Conservation (phyloP, 2,113 vertebrate genomes). For the Neomonachus schauinslandi region DNA sequence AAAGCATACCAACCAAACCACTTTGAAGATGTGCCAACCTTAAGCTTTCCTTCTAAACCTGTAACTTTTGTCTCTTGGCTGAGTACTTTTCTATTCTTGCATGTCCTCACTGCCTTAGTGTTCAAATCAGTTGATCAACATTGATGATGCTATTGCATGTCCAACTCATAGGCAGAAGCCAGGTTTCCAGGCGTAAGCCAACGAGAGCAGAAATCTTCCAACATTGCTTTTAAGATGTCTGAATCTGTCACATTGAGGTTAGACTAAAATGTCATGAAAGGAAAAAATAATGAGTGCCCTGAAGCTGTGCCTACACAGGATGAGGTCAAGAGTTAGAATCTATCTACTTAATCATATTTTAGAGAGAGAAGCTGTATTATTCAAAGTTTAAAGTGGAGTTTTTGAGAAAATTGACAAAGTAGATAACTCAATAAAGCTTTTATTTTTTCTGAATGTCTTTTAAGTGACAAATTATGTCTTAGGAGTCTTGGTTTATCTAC, state of each 20-base stretch:
- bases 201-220: not conserved
- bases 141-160: accelerated
- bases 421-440: not conserved
- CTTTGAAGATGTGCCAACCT: not conserved
- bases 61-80: not conserved
- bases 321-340: not conserved
- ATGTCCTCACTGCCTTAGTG: not conserved
- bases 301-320: not conserved
- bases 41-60: not conserved
- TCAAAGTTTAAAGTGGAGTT: slow-evolving; percentile 20
- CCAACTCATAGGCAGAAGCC: not conserved
- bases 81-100: not conserved
- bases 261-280: not conserved
- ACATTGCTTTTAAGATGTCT: not conserved
- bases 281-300: not conserved
- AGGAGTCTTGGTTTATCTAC: not conserved
- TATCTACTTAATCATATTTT: not conserved
- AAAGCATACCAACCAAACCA: not conserved
- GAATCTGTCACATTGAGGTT: not conserved
- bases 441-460: not conserved
- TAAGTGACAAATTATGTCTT: not conserved
- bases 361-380: not conserved
- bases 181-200: not conserved
- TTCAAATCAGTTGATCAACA: not conserved
- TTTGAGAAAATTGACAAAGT: slow-evolving; percentile 25